Evolutionary conservation across 2,888 invertebrate species (phyloP), one percentile per base, ranked within the genome.

Genomic region (Dryomyza anilis): DNA sequence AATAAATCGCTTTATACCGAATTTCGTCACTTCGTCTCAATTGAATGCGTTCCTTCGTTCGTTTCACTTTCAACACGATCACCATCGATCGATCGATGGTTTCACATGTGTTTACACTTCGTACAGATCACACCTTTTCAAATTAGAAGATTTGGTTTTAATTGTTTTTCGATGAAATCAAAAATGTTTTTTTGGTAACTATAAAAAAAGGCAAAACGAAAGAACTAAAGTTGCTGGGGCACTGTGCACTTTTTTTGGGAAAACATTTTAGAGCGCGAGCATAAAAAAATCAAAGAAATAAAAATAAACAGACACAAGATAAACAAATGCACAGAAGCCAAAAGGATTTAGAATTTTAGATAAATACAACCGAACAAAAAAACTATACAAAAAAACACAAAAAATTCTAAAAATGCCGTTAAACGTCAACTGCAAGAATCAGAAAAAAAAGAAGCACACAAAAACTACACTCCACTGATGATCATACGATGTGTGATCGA

Each of bases 101-200:
- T n/a, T n/a, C n/a, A 57, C 48, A 63, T 59, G 60, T 65, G 65
- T 65, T 65, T 62, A 58, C 67, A 67, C 67, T 67, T 67, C 43
- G 65, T 65, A 33, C 57, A 58, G 56, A 68, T 68, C 68, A 64
- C 68, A 68, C 68, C 68, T 68, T 66, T 36, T 45, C 61, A 60
- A 56, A 14, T 55, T 53, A 45, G 58, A 66, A 58, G 61, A 50
- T 52, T 64, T 64, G 10, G 7, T 30, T 63, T 68, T 68, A 57
- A 68, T 66, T 63, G 68, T 61, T 68, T 68, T 68, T 63, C 68
- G 48, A 63, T 66, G 68, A 68, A 68, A 68, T 64, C 64, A 60
- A 63, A 68, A 66, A 66, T 63, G n/a, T 29, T n/a, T n/a, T n/a
- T n/a, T n/a, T n/a, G n/a, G n/a, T n/a, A n/a, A n/a, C n/a, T n/a